phyloP scores from a whole-genome alignment of 2,113 vertebrate species.

The Felis catus region DNA sequence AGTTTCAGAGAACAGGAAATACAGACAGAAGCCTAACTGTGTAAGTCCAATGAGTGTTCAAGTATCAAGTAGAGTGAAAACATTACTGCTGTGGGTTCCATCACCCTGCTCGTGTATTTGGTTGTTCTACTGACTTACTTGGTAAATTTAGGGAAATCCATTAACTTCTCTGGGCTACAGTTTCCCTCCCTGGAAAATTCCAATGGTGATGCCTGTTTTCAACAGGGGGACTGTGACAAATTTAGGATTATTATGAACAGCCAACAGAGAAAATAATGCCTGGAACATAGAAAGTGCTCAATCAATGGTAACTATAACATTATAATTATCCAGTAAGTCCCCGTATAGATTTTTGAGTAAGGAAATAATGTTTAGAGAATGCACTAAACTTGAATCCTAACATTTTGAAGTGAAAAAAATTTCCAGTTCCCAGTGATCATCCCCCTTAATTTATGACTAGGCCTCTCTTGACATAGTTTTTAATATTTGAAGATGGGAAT shows the following conservation, averaged over 20 bases:
- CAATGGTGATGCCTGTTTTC: background rate
- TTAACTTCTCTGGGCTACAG: background rate
- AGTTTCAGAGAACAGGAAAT: background rate
- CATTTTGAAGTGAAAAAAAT: background rate
- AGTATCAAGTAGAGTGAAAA: background rate
- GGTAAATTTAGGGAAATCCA: background rate
- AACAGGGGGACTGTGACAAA: background rate
- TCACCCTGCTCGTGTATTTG: accelerated
- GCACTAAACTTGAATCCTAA: background rate
- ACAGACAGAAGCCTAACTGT: background rate
- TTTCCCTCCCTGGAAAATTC: background rate
- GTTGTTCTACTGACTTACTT: background rate
- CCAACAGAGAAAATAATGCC: background rate
- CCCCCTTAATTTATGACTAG: background rate
- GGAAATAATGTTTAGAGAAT: background rate
- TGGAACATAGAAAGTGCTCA: background rate
- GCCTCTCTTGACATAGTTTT: background rate
- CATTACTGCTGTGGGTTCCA: accelerated
- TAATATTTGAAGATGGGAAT: background rate
- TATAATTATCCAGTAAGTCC: background rate
- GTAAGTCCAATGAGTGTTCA: background rate
- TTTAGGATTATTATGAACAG: background rate
- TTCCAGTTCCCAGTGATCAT: background rate
- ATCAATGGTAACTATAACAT: background rate
- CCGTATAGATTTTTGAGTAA: background rate